Evolutionary conservation across 1,140 invertebrate genomes (phyloP).

Genomic region (Megalonaias nervosa): DNA sequence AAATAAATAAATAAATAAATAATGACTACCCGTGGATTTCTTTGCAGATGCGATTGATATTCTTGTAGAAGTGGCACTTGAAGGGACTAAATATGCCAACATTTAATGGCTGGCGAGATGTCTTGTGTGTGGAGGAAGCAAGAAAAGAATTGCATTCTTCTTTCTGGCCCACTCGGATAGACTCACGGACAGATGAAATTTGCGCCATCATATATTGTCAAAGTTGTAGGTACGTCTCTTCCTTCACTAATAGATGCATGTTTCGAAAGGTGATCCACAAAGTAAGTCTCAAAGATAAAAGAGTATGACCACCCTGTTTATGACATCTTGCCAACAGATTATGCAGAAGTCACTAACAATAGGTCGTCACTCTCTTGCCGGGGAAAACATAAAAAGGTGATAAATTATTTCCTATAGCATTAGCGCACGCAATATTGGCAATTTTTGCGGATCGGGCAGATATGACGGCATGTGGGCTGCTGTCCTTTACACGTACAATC

Average conservation of each 20-base stretch:
- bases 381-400: slow-evolving; percentile 17
- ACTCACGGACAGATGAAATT: slow-evolving; percentile 36
- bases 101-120: slow-evolving; percentile 8
- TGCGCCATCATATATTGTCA: slow-evolving; percentile 72
- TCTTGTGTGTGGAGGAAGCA: slow-evolving; percentile 45
- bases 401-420: slow-evolving; percentile 20
- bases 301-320: slow-evolving; percentile 23
- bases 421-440: slow-evolving; percentile 18
- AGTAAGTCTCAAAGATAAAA: slow-evolving; percentile 19
- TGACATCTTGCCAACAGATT: slow-evolving; percentile 16
- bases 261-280: slow-evolving; percentile 21
- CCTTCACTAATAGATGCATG: slow-evolving; percentile 30
- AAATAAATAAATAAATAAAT: no score
- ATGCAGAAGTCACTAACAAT: not conserved
- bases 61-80: slow-evolving; percentile 23
- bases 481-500: slow-evolving; percentile 13
- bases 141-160: slow-evolving; percentile 42
- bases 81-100: slow-evolving; percentile 7
- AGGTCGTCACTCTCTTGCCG: slow-evolving; percentile 2
- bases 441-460: slow-evolving; percentile 20
- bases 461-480: slow-evolving; percentile 19
- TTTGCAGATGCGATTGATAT: slow-evolving; percentile 12
- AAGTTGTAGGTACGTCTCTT: slow-evolving; percentile 40
- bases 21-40: slow-evolving; percentile 11
- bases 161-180: slow-evolving; percentile 31